These are phyloP conservation scores for Panthera leo DNA, from an alignment of 2,113 vertebrate species.

Conservation along the genomic window DNA sequence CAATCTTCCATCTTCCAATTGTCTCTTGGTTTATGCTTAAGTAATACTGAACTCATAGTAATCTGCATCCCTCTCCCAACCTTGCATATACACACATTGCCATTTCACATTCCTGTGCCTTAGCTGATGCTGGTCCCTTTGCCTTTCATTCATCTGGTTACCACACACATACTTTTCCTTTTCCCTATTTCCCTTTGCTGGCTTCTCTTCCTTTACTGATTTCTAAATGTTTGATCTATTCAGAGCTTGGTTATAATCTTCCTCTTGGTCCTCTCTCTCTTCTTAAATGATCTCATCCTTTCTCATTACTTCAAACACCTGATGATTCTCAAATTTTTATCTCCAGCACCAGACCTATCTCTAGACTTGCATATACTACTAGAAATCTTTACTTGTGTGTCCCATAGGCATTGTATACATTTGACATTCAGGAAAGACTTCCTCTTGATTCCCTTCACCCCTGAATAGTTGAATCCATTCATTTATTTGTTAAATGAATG, in stretches of 20 bases:
- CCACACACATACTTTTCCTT: neutral
- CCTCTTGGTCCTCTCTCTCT: neutral
- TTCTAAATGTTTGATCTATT: conserved; percentile 17
- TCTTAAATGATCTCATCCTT: conserved; percentile 35
- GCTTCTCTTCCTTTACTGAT: neutral
- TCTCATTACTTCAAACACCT: neutral
- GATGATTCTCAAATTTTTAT: neutral
- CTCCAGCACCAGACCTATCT: neutral
- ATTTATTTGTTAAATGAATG: neutral
- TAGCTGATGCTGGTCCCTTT: neutral
- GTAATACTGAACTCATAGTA: neutral
- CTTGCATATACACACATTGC: neutral
- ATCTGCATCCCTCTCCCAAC: neutral
- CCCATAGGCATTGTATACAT: neutral
- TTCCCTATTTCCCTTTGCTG: neutral
- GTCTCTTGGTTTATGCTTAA: neutral
- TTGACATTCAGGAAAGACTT: neutral
- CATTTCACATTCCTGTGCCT: neutral
- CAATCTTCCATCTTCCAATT: neutral
- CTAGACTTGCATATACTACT: neutral
- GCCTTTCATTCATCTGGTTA: neutral
- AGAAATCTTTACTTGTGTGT: neutral
- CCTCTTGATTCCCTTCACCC: neutral
- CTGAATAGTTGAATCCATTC: neutral
- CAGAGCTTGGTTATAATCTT: conserved; percentile 27